Conservation (phyloP, 2,797 vertebrate genomes). For the Moxostoma hubbsi region DNA sequence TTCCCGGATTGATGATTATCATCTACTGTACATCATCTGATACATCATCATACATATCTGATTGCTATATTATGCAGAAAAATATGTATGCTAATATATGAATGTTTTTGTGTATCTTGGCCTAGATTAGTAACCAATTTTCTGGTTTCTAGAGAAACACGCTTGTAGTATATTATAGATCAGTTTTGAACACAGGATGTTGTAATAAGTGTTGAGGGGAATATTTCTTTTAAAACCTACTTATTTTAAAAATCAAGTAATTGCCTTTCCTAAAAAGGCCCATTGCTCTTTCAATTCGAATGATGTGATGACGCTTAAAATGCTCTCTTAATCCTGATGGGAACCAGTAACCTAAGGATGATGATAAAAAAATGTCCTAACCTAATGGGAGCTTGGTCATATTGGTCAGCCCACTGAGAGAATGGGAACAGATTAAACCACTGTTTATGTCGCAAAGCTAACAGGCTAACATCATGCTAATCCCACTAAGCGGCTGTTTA, state of each 20-base stretch:
- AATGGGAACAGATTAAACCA: constrained; percentile 77
- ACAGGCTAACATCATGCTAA: constrained; percentile 77
- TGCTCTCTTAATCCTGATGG: background rate
- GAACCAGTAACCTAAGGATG: constrained; percentile 7
- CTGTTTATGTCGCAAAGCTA: constrained; percentile 88
- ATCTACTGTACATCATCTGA: too few relatives aligned
- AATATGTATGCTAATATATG: too few relatives aligned
- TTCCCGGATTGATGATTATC: too few relatives aligned
- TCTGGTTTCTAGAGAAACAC: too few relatives aligned
- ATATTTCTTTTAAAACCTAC: too few relatives aligned
- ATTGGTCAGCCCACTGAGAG: constrained; percentile 66
- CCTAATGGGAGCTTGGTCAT: constrained; percentile 20
- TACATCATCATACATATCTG: too few relatives aligned
- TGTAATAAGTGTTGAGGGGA: too few relatives aligned
- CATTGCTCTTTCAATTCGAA: background rate
- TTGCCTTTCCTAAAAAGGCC: constrained; percentile 14
- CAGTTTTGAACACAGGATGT: background rate
- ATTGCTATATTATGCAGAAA: too few relatives aligned
- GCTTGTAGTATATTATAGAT: too few relatives aligned
- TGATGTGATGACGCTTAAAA: background rate
- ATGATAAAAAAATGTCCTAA: constrained; percentile 17
- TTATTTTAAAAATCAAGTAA: background rate
- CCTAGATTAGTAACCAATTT: too few relatives aligned
- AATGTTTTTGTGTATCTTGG: too few relatives aligned
- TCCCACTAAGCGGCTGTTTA: constrained; percentile 84